Base-by-base conservation (phyloP, 2,797 vertebrate species). In the Siniperca scherzeri region DNA sequence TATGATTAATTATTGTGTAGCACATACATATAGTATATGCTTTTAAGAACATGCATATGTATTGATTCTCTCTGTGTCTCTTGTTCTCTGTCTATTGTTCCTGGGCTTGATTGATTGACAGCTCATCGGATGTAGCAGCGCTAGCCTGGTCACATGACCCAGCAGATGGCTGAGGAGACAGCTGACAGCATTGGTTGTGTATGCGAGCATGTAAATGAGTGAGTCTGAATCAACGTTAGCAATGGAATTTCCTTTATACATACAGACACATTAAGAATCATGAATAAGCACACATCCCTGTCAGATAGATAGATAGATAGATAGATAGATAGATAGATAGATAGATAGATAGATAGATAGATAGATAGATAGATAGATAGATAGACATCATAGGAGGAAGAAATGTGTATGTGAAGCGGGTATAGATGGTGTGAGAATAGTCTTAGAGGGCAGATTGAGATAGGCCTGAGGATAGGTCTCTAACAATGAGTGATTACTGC, bases 41-140 rank as follows among this genome's bases (percentile, higher is more conserved):
- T 38, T 74, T 55, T 33, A 68, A 19, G 44, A 52, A 53, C 14
- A 30, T 57, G 14, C 22, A 30, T 44, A 30, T 72, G 38, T 76
- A 30, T 62, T 27, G 52, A 52, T 81, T 59, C 42, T 55, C 57
- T 64, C 33, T 55, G 11, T 48, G 19, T 56, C 27, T 80, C 17
- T 14, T 21, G 22, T 53, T 78, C 53, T 52, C 40, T 83, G 80
- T 84, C 90, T 80, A 69, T 92, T 94, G 91, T 93, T 92, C 87
- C 64, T n/a, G 62, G 59, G 48, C 78, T 71, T 97, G 97, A 98
- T 97, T 98, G 97, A 98, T 97, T 97, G 97, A 98, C 95, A 95
- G 93, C 95, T 95, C 94, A 93, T 92, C 89, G 91, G 94, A 94
- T 95, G 95, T 95, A 95, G 96, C 96, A 95, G 95, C 91, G 94